A percentile compares a stretch with the other conserved stretches of the same genome.
Conservation (phyloP, 2,113 vertebrate species). For the Pachyramphus minor region DNA sequence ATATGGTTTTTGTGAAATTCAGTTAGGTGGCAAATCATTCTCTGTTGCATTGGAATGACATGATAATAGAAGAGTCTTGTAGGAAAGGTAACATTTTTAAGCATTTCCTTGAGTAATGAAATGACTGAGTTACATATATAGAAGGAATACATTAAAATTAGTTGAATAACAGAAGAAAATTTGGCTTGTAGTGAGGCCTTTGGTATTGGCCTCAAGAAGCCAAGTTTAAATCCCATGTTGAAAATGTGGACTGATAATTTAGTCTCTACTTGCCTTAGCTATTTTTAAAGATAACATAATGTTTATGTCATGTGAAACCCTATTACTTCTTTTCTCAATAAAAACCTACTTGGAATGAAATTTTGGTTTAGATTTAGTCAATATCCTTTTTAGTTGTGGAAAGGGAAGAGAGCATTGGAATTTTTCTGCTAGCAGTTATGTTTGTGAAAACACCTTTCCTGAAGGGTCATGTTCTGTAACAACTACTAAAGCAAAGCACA, state of each 20-base stretch:
- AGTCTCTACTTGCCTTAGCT: neutral
- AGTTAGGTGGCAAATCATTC: neutral
- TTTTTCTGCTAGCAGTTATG: neutral
- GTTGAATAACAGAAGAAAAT: neutral
- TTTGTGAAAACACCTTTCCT: neutral
- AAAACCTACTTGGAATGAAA: neutral
- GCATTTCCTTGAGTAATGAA: neutral
- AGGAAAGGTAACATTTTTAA: neutral
- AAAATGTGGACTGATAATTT: neutral
- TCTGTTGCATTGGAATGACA: neutral
- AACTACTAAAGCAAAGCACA: neutral
- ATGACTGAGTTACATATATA: neutral
- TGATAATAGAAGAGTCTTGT: neutral
- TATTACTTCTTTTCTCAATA: neutral
- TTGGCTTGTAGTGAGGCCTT: neutral
- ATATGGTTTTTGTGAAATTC: neutral
- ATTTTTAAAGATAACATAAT: neutral
- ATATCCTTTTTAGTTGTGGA: neutral
- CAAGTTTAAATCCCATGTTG: neutral
- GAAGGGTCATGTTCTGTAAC: neutral
- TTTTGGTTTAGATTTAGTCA: neutral
- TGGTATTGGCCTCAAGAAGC: neutral
- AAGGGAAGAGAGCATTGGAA: fast-evolving
- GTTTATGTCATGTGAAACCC: neutral
- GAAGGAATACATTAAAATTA: neutral